Evolutionary conservation across 2,113 vertebrate species (phyloP).

Genomic region (Psettodes erumei): DNA sequence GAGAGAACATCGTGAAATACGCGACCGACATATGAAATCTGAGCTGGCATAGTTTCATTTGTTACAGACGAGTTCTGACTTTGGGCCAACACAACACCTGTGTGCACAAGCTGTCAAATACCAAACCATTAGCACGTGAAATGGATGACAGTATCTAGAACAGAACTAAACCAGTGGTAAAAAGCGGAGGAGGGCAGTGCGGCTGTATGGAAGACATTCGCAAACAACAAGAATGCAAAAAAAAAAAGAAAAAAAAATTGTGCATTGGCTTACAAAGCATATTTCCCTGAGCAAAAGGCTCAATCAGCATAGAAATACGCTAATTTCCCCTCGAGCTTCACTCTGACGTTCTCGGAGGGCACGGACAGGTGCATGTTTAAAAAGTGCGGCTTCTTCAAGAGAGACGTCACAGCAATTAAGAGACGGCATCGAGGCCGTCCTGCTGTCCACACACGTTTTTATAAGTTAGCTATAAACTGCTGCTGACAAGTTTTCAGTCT

Average conservation of each 20-base stretch:
- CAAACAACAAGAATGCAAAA: conserved; percentile 11
- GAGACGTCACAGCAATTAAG: background rate
- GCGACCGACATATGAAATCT: background rate
- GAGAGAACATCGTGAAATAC: conserved; percentile 5
- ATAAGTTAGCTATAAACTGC: background rate
- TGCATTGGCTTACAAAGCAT: conserved; percentile 40
- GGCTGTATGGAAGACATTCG: conserved; percentile 51
- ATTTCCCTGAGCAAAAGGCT: conserved; percentile 70
- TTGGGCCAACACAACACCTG: background rate
- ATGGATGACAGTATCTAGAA: background rate
- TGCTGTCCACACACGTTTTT: background rate
- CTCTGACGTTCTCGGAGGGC: conserved; percentile 13
- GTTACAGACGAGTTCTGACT: background rate
- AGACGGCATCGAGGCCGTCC: background rate
- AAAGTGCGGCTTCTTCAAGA: background rate
- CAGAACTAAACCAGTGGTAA: background rate
- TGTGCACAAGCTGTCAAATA: background rate
- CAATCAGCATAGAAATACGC: conserved; percentile 28
- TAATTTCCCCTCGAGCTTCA: background rate
- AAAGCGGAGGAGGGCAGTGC: background rate
- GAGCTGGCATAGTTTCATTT: conserved; percentile 15
- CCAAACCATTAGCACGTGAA: background rate
- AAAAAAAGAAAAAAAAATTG: conserved; percentile 20
- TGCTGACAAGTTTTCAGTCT: background rate
- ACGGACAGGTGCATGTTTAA: background rate